Base-by-base conservation (phyloP, 2,113 vertebrate genomes). In the Hemichromis elongatus region DNA sequence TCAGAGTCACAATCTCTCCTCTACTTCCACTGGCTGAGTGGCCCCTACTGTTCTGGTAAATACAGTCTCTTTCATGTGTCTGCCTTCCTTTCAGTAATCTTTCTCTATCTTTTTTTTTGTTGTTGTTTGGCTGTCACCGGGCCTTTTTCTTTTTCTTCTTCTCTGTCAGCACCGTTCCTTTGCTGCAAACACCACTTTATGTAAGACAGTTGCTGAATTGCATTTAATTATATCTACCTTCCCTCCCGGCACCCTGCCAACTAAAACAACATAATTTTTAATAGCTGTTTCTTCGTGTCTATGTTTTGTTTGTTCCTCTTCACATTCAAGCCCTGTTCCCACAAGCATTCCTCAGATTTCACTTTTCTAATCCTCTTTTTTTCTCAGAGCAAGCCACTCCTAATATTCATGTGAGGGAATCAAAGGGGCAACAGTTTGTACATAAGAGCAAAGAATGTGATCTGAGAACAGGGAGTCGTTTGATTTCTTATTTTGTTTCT, bases 1-100 rank as follows among this genome's bases (percentile, higher is more conserved):
- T 93, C 93, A 94, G 90, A 94, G 93, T 92, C 94, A 94, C 89
- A 94, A 91, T 94, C 91, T 95, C 59, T 93, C 95, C 91, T 95
- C 95, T 78, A 94, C 94, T 88, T 95, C 96, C 86, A 95, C 96
- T 89, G 95, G 95, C 95, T 96, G 95, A 96, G 85, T 92, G 91
- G 90, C 84, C 91, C 73, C 91, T 91, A 87, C 86, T 92, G 54
- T 93, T 92, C 93, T 93, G 95, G 95, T 96, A 96, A 96, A 94
- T 95, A 93, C 92, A 75, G 81, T 91, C 86, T 93, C 90, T 94
- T 94, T 92, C 93, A 90, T 94, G 89, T 90, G 86, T 85, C 89
- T 82, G 59, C 92, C 59, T 90, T 81, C 79, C 83, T 21, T 73
- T 61, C 42, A 47, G 14, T 45, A 70, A 10, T 42, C 77, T 81